Conservation (phyloP, 2,113 vertebrate genomes). For the Oryzias woworae region DNA sequence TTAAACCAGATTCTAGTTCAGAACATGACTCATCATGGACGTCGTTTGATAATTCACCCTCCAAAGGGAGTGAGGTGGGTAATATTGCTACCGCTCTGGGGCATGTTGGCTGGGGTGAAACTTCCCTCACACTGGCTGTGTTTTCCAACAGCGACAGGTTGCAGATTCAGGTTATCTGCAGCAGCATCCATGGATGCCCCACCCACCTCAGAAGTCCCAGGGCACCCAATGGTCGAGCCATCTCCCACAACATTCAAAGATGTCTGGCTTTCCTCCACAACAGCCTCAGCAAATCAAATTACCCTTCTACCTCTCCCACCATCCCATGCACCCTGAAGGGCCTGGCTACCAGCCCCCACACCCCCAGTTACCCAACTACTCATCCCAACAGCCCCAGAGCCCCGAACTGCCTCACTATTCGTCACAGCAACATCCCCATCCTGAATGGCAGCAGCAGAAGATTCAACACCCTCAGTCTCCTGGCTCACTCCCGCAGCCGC, state of each 20-base stretch:
- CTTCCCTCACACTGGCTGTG: background rate
- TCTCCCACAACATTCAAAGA: background rate
- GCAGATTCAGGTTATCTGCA: background rate
- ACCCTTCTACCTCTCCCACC: background rate
- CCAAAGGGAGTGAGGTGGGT: slow-evolving; percentile 3
- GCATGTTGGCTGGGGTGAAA: background rate
- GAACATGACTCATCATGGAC: background rate
- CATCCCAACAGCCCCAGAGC: background rate
- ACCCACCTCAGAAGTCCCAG: too few species aligned
- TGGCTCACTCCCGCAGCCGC: background rate
- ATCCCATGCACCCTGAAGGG: background rate
- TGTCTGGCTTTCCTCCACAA: background rate
- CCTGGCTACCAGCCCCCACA: background rate
- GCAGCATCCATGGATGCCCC: background rate
- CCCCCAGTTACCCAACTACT: background rate
- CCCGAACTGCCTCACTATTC: background rate
- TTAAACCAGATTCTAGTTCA: background rate
- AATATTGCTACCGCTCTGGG: background rate
- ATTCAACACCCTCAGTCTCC: background rate
- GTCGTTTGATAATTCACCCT: background rate
- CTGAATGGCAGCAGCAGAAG: too few species aligned
- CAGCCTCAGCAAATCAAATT: background rate
- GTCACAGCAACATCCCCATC: too few species aligned
- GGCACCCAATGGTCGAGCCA: background rate
- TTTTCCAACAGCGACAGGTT: background rate